These are phyloP conservation scores for Oligia fasciuncula DNA, from an alignment of 2,888 invertebrate genomes.

Conservation along the genomic window DNA sequence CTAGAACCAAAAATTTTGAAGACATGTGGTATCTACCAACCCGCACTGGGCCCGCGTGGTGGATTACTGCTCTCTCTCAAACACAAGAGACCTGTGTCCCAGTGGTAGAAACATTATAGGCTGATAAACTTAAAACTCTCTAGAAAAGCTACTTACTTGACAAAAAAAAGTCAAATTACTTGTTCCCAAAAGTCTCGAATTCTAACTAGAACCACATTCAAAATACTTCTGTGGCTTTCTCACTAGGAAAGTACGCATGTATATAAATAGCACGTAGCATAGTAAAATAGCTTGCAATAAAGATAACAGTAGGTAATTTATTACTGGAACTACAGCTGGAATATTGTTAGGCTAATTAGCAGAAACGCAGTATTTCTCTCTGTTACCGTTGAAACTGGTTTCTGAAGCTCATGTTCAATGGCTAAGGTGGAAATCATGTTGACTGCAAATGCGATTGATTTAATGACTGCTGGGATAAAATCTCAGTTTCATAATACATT, in stretches of 20 bases:
- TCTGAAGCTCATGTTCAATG: not conserved
- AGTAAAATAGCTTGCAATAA: constrained; percentile 15
- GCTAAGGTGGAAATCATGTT: not conserved
- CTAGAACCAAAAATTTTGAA: not conserved
- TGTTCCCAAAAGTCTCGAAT: not conserved
- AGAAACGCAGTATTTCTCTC: constrained; percentile 4
- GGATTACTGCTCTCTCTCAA: too few relatives aligned
- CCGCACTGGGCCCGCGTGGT: not conserved
- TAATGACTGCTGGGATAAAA: not conserved
- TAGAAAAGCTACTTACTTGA: not conserved
- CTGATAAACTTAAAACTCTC: not conserved
- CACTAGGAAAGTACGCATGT: constrained; percentile 28
- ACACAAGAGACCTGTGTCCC: not conserved
- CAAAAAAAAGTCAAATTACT: not conserved
- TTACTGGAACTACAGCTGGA: constrained; percentile 8
- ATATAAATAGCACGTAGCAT: constrained; percentile 25
- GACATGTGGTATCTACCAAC: not conserved
- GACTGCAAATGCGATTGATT: not conserved
- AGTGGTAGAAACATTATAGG: not conserved
- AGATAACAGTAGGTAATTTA: constrained; percentile 22
- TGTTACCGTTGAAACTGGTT: not conserved
- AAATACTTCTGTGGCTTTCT: constrained; percentile 30
- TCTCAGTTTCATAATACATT: not conserved
- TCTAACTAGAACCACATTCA: not conserved
- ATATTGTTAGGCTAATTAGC: constrained; percentile 42